These are phyloP conservation scores for Pandemis heparana DNA, from an alignment of 2,888 invertebrate genomes.

Conservation along the genomic window DNA sequence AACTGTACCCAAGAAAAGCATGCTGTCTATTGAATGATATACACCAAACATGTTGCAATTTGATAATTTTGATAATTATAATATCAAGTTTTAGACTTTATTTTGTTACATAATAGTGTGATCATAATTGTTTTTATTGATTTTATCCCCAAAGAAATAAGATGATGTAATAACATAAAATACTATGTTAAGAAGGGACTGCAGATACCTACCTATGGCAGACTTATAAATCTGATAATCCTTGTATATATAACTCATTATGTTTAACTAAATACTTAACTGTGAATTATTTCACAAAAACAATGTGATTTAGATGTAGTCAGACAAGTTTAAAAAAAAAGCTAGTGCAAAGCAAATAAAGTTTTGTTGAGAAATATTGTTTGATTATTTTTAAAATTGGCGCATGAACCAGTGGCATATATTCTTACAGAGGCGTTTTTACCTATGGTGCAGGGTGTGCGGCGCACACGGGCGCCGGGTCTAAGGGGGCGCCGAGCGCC, in stretches of 20 bases:
- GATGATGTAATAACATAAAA: background rate
- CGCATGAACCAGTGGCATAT: no score
- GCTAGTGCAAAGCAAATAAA: background rate
- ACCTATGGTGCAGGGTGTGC: no score
- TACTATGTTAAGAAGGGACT: no score
- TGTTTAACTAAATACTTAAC: background rate
- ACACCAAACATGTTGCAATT: no score
- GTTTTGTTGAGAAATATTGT: conserved; percentile 48
- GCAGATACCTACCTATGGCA: background rate
- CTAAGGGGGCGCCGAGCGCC: no score
- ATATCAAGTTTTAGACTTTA: background rate
- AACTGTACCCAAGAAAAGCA: no score
- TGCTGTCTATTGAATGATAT: no score
- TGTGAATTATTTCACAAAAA: conserved; percentile 13
- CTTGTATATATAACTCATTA: conserved; percentile 6
- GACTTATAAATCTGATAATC: background rate
- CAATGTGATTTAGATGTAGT: conserved; percentile 66
- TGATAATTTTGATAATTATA: background rate
- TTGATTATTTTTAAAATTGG: conserved; percentile 46
- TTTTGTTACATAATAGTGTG: background rate
- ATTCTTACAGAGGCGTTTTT: no score
- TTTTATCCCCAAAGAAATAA: background rate
- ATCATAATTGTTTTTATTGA: background rate
- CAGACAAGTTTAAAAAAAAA: conserved; percentile 23
- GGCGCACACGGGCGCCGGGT: no score